Conservation (phyloP, 2,113 vertebrate genomes). For the Trachemys scripta region DNA sequence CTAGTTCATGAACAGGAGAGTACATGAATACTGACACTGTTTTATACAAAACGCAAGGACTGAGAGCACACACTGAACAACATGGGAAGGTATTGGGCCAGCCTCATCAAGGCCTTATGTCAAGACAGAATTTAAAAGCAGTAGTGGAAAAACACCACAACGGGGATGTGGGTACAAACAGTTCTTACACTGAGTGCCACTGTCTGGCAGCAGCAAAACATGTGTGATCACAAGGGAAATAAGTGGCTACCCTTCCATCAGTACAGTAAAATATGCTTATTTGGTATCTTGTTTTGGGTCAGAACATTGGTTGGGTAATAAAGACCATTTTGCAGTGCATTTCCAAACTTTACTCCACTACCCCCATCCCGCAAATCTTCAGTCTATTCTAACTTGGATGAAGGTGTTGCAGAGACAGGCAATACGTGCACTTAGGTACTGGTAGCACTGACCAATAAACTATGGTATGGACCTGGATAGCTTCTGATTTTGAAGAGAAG, state of each 20-base stretch:
- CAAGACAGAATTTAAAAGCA: background rate
- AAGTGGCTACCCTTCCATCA: background rate
- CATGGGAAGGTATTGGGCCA: fast-evolving
- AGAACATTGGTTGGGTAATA: background rate
- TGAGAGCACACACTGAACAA: background rate
- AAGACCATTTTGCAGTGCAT: background rate
- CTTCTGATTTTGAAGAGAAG: background rate
- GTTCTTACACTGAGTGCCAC: background rate
- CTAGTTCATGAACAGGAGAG: background rate
- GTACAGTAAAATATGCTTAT: background rate
- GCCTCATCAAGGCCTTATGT: background rate
- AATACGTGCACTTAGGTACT: background rate
- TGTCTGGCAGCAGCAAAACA: background rate
- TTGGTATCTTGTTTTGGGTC: background rate
- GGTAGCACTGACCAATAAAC: background rate
- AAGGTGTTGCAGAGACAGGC: background rate
- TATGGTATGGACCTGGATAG: background rate
- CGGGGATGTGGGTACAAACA: background rate
- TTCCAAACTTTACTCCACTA: background rate
- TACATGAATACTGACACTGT: background rate
- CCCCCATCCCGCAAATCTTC: background rate
- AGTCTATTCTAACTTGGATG: background rate
- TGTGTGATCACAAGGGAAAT: background rate
- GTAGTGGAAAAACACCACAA: background rate
- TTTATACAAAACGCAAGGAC: background rate